Evolutionary conservation across 2,888 invertebrate genomes (phyloP).

Genomic region (Apamea epomidion): DNA sequence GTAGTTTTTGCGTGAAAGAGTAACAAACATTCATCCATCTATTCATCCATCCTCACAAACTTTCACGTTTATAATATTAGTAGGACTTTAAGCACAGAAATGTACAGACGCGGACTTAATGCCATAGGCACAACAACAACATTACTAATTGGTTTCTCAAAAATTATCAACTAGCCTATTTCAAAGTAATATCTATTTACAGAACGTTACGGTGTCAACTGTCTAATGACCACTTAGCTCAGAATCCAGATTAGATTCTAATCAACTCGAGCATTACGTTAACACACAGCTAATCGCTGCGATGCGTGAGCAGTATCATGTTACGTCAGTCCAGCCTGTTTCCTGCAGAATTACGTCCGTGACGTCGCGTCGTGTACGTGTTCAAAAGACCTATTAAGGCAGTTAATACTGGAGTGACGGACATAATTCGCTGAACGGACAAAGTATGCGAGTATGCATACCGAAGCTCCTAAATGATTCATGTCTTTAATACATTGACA

Average conservation of each 20-base stretch:
- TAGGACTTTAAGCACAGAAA: too few relatives aligned
- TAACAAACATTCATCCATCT: too few relatives aligned
- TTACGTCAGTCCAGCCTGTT: conserved; percentile 1
- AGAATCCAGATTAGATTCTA: not conserved
- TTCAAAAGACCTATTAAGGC: conserved; percentile 17
- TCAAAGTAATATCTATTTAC: not conserved
- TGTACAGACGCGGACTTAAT: too few relatives aligned
- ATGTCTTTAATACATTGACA: not conserved
- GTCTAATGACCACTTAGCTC: not conserved
- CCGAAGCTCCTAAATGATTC: not conserved
- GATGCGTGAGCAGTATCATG: not conserved
- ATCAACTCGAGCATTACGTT: not conserved
- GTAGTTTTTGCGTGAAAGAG: too few relatives aligned
- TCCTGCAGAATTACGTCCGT: conserved; percentile 9
- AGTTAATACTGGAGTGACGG: conserved; percentile 32
- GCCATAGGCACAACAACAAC: too few relatives aligned
- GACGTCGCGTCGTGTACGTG: not conserved
- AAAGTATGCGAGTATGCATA: too few relatives aligned
- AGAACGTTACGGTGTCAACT: not conserved
- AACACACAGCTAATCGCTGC: not conserved
- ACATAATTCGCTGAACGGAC: conserved; percentile 7
- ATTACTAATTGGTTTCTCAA: too few relatives aligned
- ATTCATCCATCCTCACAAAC: too few relatives aligned
- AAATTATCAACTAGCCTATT: not conserved
- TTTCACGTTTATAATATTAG: too few relatives aligned